These are phyloP conservation scores for Aurelia sp. DNA, from an alignment of 30 jellyfish, hydroid and myxozoan species.

Conservation along the genomic window DNA sequence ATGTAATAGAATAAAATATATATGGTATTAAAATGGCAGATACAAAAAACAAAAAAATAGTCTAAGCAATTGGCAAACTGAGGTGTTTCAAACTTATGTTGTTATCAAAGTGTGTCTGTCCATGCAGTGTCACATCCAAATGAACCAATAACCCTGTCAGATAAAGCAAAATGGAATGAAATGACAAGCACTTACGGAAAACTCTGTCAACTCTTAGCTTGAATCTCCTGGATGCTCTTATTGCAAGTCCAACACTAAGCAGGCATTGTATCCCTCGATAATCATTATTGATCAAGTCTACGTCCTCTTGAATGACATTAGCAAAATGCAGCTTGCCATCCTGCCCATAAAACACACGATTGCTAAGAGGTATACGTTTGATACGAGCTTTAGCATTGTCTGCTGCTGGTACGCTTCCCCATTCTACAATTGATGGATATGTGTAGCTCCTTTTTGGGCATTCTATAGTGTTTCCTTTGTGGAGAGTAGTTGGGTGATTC, in stretches of 20 bases:
- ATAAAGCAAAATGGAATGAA: too few species aligned
- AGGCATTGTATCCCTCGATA: conserved; percentile 72
- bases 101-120: too few species aligned
- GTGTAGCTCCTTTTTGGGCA: conserved; percentile 69
- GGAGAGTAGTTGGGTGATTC: conserved; percentile 32
- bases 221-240: conserved; percentile 59
- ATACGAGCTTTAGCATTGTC: conserved; percentile 48
- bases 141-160: too few species aligned
- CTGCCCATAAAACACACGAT: conserved; percentile 58
- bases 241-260: conserved; percentile 48
- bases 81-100: too few species aligned
- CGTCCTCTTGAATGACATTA: conserved; percentile 52
- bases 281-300: conserved; percentile 45
- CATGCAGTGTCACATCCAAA: too few species aligned
- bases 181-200: conserved; percentile 19
- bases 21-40: too few species aligned
- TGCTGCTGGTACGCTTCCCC: conserved; percentile 71
- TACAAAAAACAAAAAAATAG: too few species aligned
- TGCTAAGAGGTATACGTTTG: conserved; percentile 60
- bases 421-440: conserved; percentile 58
- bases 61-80: too few species aligned
- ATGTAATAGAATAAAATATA: too few species aligned
- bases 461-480: conserved; percentile 16
- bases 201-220: conserved; percentile 31
- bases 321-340: conserved; percentile 60